Percentiles rank a stretch among this genome's conserved stretches.
Conservation (phyloP, 2,113 vertebrate genomes). For the Nothocercus julius region DNA sequence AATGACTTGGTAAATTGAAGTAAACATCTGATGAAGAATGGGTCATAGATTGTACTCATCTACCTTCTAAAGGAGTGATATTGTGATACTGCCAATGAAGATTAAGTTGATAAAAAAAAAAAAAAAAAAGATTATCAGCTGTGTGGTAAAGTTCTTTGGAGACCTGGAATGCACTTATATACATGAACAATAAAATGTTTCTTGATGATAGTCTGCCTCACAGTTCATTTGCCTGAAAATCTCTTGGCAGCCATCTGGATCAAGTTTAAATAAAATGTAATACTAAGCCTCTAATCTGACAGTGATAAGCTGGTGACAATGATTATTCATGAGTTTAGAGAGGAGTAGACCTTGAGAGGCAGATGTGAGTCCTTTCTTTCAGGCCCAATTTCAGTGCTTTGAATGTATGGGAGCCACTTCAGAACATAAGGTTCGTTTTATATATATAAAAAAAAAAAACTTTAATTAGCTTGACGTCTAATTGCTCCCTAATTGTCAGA, state of each 20-base stretch:
- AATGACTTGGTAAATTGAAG: slow-evolving; percentile 10
- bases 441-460: background rate
- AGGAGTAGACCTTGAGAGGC: slow-evolving; percentile 59
- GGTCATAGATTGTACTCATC: background rate
- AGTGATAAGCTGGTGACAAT: slow-evolving; percentile 59
- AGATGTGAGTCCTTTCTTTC: slow-evolving; percentile 59
- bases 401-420: slow-evolving; percentile 30
- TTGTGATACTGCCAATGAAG: background rate
- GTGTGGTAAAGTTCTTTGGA: slow-evolving; percentile 26
- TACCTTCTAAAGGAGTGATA: background rate
- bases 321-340: slow-evolving; percentile 60
- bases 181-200: slow-evolving; percentile 34
- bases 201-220: slow-evolving; percentile 55
- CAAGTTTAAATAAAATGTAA: slow-evolving; percentile 59
- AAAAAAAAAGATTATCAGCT: slow-evolving; percentile 11
- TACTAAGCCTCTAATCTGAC: slow-evolving; percentile 58
- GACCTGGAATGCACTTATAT: background rate
- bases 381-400: slow-evolving; percentile 19
- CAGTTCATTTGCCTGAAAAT: slow-evolving; percentile 63
- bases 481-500: slow-evolving; percentile 41
- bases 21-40: background rate
- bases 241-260: slow-evolving; percentile 65
- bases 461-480: slow-evolving; percentile 30
- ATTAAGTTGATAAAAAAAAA: slow-evolving; percentile 37
- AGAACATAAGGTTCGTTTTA: slow-evolving; percentile 32